phyloP scores from a whole-genome alignment of 2,113 vertebrate genomes.

The Lagopus leucura region DNA sequence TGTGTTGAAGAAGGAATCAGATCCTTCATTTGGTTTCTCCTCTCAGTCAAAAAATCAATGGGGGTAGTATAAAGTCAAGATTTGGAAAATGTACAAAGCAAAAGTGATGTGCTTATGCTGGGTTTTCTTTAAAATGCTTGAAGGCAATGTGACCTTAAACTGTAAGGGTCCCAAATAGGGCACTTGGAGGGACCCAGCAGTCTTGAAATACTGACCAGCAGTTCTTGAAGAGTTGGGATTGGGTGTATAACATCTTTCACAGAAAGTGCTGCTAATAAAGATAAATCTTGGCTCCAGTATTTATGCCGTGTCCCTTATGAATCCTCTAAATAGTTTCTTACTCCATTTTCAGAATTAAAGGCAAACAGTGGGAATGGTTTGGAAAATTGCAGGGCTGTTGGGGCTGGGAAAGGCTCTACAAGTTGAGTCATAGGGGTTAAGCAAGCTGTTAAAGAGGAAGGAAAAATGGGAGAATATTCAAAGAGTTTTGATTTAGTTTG shows the following conservation, averaged over 20 bases:
- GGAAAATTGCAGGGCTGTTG: background rate
- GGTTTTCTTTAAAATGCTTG: background rate
- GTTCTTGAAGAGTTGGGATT: background rate
- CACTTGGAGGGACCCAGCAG: accelerated
- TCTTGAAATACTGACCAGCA: background rate
- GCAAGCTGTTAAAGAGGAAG: background rate
- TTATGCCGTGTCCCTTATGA: background rate
- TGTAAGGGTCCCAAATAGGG: background rate
- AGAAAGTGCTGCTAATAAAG: background rate
- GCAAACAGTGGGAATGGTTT: background rate
- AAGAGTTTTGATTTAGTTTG: constrained; percentile 23
- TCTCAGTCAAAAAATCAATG: background rate
- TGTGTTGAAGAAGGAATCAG: constrained; percentile 1
- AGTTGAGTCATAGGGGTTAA: background rate
- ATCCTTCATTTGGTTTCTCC: background rate
- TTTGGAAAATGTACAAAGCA: background rate
- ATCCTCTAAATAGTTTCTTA: background rate
- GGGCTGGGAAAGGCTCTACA: background rate
- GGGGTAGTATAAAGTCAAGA: background rate
- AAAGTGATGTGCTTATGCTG: background rate
- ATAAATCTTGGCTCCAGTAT: background rate
- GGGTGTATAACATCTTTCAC: background rate
- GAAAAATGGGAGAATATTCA: background rate
- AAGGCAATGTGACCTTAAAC: background rate
- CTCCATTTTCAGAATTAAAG: background rate